Evolutionary conservation across 2,888 invertebrate species (phyloP), one percentile per base, ranked within the genome.

Genomic region (Apodemia duryi): DNA sequence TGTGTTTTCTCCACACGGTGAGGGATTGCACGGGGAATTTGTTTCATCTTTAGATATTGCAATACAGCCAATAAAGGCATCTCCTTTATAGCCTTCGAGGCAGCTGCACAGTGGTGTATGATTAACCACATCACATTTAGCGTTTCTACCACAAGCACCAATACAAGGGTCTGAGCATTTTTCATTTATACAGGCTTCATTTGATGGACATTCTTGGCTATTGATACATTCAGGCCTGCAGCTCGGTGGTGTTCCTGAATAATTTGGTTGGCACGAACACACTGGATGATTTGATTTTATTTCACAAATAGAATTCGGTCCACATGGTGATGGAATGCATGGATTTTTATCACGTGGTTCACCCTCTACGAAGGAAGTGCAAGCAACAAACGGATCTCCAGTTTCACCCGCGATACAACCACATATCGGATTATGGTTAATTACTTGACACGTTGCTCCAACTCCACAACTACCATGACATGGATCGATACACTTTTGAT

Each of bases 351-450:
- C 81, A 63, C 85, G 86, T 63, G 93, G 83, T 75, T 83, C 78
- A 68, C 87, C 78, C 64, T 78, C 77, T 6, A 72, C 81, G 72
- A 83, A 82, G 65, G 84, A 84, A 69, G 88, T 88, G 76, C 97
- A 97, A 61, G 93, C 94, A 11, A 94, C 91, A 77, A 97, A 97
- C 61, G 97, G 97, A 94, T 97, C 96, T 11, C 97, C 97, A 67
- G 95, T 93, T 79, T 94, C 94, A 49, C 94, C 95, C 29, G 92
- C 85, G 46, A 95, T 94, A 81, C 97, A 97, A 71, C 94, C 95
- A 78, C 97, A 97, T 72, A 97, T 95, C 3, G 97, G 97, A 82
- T 97, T 97, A 80, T 97, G 97, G 79, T 96, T 96, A 38, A 96
- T 93, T 1, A 97, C 96, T 63, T 94, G 93, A 79, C 97, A 97